These are phyloP conservation scores for Sialia sialis DNA, from an alignment of 2,113 vertebrate genomes.

Conservation along the genomic window DNA sequence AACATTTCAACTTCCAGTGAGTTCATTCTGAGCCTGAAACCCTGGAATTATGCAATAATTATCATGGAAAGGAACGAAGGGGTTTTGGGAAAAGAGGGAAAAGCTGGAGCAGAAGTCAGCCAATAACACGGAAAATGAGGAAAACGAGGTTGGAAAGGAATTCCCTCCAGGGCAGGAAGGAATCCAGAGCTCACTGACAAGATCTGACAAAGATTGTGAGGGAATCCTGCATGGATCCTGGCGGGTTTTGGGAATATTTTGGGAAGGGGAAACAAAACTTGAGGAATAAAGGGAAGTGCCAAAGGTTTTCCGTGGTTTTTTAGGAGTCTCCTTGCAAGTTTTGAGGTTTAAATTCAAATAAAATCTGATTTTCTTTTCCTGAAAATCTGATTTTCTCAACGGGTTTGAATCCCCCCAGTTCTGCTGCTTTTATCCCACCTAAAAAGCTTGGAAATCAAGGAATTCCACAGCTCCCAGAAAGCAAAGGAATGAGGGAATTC, in stretches of 20 bases:
- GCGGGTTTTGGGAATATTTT: neutral
- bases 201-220: neutral
- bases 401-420: neutral
- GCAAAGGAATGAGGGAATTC: neutral
- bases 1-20: neutral
- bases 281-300: neutral
- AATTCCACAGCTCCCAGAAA: neutral
- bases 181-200: neutral
- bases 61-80: neutral
- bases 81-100: accelerated
- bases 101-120: neutral
- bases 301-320: neutral
- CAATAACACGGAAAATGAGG: neutral
- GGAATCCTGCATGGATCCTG: neutral
- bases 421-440: neutral
- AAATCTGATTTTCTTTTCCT: neutral
- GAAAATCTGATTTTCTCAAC: neutral
- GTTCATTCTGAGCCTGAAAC: neutral
- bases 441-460: neutral
- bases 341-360: neutral
- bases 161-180: neutral
- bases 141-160: neutral
- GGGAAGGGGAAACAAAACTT: neutral
- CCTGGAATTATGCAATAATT: neutral
- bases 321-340: neutral